phyloP scores from a whole-genome alignment of 2,113 vertebrate genomes.

The Lethenteron reissneri region DNA sequence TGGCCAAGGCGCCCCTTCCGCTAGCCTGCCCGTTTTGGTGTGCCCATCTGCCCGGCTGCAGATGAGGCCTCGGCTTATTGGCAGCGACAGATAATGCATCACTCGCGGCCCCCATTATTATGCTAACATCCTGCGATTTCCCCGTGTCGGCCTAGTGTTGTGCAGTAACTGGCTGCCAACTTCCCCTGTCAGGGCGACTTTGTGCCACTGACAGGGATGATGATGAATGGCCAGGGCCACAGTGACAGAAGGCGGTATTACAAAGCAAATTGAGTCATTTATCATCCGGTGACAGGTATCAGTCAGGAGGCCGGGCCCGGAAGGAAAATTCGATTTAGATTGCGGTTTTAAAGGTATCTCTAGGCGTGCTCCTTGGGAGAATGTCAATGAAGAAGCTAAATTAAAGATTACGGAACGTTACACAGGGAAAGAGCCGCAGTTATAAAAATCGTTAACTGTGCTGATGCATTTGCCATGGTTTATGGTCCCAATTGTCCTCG shows the following conservation, averaged over 20 bases:
- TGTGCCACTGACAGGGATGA: constrained; percentile 75
- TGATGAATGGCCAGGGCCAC: constrained; percentile 96
- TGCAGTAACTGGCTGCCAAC: constrained; percentile 22
- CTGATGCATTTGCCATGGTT: too few relatives aligned
- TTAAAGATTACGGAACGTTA: constrained; percentile 1
- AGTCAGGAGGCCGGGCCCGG: constrained; percentile 38
- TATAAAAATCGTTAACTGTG: too few relatives aligned
- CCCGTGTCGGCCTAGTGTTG: constrained; percentile 20
- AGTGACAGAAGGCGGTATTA: constrained; percentile 83
- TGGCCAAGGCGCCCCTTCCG: too few relatives aligned
- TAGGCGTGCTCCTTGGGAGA: background rate
- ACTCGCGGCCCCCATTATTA: constrained; percentile 11
- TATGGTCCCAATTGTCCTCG: too few relatives aligned
- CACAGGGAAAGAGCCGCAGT: background rate
- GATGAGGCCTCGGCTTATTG: background rate
- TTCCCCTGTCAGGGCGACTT: constrained; percentile 26
- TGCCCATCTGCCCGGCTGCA: too few relatives aligned
- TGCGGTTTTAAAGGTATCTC: constrained; percentile 6
- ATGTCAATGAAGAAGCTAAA: constrained; percentile 1
- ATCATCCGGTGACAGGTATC: constrained; percentile 98
- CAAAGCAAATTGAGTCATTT: constrained; percentile 84
- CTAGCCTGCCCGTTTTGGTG: too few relatives aligned
- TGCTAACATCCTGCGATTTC: constrained; percentile 30
- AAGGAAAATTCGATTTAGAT: constrained; percentile 7
- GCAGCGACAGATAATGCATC: constrained; percentile 4